Base-by-base conservation (phyloP, 2,797 vertebrate genomes). In the Hippocampus kuda region DNA sequence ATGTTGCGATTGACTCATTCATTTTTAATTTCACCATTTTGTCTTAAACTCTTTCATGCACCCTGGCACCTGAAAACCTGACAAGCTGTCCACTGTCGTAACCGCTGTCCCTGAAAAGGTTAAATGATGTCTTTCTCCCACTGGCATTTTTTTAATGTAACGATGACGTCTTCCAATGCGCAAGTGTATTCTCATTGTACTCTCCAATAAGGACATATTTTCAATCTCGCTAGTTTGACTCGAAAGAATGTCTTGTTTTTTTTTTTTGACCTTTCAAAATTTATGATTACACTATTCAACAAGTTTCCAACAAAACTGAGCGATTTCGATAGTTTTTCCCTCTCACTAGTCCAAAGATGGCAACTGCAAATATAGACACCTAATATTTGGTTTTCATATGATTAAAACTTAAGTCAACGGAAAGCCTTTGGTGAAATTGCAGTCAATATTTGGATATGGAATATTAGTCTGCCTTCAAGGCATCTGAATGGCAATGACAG, bases 391-490 rank as follows among this genome's bases (percentile, higher is more conserved):
- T 24, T 44, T 13, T 13, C 11, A 7, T n/a, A 6, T 57, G 2
- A 57, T 27, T 57, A 27, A 57, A 57, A 57, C 26, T 56, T 8
- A 27, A 27, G 56, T 63, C 38, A 62, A 62, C 34, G 4, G 38
- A 59, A 16, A 41, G 61, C 20, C 34, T 63, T 42, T 62, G 18
- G 1, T 24, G 11, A 44, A 16, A 64, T 64, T 13, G 2, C 1
- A 64, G n/a, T 64, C 12, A 64, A 64, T 64, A 64, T 64, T 64
- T 24, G 42, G 38, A 62, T 12, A 62, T 41, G 18, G 18, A 62
- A 62, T 20, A 16, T 26, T 9, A 12, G 56, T 27, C 5, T 16
- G 26, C 27, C 13, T 34, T 16, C 16, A 60, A 16, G 6, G 20
- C 12, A 9, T 22, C 38, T 62, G 34, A 41, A 22, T 22, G 10